Evolutionary conservation across 2,797 vertebrate species (phyloP), one percentile per base, ranked within the genome.

Genomic region (Protonibea diacanthus): DNA sequence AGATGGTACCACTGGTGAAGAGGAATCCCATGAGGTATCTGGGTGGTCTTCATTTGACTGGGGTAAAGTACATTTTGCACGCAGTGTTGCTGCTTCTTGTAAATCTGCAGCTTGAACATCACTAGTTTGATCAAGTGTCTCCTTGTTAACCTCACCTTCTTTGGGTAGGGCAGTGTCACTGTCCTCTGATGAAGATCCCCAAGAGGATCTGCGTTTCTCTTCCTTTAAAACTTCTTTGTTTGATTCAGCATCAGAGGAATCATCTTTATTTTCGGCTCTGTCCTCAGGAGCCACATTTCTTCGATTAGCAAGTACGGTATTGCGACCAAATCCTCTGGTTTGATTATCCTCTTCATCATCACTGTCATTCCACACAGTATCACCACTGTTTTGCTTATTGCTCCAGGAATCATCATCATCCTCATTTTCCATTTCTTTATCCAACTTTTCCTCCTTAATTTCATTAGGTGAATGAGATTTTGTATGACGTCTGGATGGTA

Each of bases 151-250:
- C 23, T 77, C 62, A 10, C 80, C 47, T 25, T 88, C 76, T 73
- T 63, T 63, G 4, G 74, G 69, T n/a, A 64, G 62, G 3, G 81
- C 83, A 6, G 1, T 4, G 5, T 91, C 88, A 48, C 82, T 86
- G 56, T 81, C 85, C 3, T 91, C 92, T 68, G 88, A 56, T 14
- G 91, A 92, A 2, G 91, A 93, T n/a, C 88, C 92, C 92, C 89
- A 91, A 0, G 93, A 93, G 2, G 91, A 93, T 57, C 57, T 81
- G 42, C 38, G 74, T 70, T 87, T 86, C 63, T 53, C 57, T 17
- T 59, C 68, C 63, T 69, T 76, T 13, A 40, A 18, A 59, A 7
- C 8, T 4, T 79, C 70, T 66, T 64, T 52, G 4, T 70, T 68
- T 23, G 68, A 83, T 40, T 5, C 71, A 40, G 25, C 40, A 57